Percentiles rank a stretch among this genome's conserved stretches.
These are phyloP conservation scores for Manacus vitellinus DNA, from an alignment of 2,113 vertebrate species.

Conservation along the genomic window DNA sequence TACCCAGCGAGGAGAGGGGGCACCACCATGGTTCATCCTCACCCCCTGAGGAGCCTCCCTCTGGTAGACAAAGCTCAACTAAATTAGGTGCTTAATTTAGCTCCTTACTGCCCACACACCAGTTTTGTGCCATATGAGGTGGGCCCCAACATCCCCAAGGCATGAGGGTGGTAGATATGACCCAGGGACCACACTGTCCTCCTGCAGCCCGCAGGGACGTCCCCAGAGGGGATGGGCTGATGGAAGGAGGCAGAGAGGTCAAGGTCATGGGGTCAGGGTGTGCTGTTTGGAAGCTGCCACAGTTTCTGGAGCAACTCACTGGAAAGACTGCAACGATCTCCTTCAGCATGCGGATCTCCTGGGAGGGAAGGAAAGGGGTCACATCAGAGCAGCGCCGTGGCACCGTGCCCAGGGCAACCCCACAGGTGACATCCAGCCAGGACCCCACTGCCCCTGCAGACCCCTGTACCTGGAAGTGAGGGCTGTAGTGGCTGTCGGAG, in stretches of 20 bases:
- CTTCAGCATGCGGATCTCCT: conserved; percentile 92
- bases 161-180: rapidly evolving
- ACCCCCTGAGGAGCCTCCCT: background rate
- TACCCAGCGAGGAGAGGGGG: background rate
- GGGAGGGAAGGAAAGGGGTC: background rate
- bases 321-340: conserved; percentile 81
- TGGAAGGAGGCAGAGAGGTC: background rate
- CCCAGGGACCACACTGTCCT: background rate
- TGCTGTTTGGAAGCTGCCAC: rapidly evolving
- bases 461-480: conserved; percentile 90
- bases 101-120: background rate
- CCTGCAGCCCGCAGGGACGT: background rate
- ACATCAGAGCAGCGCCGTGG: rapidly evolving
- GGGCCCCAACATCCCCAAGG: rapidly evolving
- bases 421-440: rapidly evolving
- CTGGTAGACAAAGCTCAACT: background rate
- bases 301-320: conserved; percentile 73
- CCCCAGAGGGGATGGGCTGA: background rate
- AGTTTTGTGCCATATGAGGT: background rate
- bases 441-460: background rate
- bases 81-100: background rate
- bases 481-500: conserved; percentile 91
- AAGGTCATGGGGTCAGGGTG: rapidly evolving
- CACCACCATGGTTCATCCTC: background rate
- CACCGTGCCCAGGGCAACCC: background rate